phyloP scores from a whole-genome alignment of 2,113 vertebrate species.

The Puffinus mauretanicus region DNA sequence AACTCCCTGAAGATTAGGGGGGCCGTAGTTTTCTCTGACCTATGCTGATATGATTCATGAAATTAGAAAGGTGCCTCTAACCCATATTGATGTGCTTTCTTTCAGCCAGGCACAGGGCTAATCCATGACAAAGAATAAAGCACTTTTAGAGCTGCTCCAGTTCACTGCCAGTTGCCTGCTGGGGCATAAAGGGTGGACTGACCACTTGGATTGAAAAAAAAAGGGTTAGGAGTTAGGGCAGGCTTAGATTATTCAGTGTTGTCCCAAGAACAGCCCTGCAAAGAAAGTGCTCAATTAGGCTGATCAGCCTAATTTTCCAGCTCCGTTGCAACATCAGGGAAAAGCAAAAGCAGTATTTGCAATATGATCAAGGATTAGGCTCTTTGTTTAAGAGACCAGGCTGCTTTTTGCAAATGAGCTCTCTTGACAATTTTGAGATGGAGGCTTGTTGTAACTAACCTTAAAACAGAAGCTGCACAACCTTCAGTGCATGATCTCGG shows the following conservation, averaged over 20 bases:
- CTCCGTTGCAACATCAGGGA: neutral
- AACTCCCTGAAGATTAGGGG: neutral
- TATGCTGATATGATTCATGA: neutral
- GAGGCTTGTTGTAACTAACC: neutral
- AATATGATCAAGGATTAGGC: neutral
- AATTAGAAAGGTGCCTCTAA: neutral
- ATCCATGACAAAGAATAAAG: neutral
- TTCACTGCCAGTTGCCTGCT: neutral
- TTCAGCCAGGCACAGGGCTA: neutral
- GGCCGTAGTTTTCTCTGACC: neutral
- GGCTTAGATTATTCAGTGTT: neutral
- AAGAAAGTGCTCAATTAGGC: neutral
- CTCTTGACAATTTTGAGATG: neutral
- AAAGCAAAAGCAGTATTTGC: neutral
- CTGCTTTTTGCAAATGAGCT: neutral
- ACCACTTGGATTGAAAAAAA: neutral
- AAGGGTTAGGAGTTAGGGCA: neutral
- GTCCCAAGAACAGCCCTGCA: neutral
- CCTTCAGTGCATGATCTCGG: neutral
- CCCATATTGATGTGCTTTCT: neutral
- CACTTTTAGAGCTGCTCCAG: neutral
- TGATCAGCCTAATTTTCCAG: neutral
- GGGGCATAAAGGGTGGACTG: neutral
- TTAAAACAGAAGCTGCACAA: neutral
- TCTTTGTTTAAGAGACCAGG: neutral